A percentile compares a stretch with the other conserved stretches of the same genome.
Conservation (phyloP, 2,888 invertebrate genomes). For the Pterobdella sp. region DNA sequence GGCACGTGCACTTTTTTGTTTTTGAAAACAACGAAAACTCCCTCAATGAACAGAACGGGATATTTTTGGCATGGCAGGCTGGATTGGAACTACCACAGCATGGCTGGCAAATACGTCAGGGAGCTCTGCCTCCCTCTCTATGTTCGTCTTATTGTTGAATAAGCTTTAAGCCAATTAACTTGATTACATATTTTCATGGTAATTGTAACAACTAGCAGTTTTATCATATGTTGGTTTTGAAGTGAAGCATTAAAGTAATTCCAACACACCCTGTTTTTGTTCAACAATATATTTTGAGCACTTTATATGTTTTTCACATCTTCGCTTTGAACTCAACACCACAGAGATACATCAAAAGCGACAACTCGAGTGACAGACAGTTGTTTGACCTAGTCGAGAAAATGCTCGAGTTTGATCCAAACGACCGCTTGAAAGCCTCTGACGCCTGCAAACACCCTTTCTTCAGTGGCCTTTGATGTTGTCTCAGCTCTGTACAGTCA, state of each 20-base stretch:
- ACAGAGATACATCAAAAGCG: constrained; percentile 77
- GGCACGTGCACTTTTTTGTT: too few species aligned
- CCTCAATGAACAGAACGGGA: constrained; percentile 88
- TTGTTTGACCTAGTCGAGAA: constrained; percentile 86
- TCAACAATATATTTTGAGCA: too few species aligned
- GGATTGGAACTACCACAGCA: constrained; percentile 94
- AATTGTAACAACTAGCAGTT: too few species aligned
- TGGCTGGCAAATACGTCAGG: constrained; percentile 90
- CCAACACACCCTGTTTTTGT: too few species aligned
- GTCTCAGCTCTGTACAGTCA: not conserved
- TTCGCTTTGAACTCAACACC: too few species aligned
- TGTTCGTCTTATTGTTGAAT: constrained; percentile 56
- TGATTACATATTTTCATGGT: not conserved
- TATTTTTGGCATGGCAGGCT: constrained; percentile 95
- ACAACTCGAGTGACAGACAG: constrained; percentile 80
- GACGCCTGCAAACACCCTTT: constrained; percentile 87
- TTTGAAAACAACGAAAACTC: too few species aligned
- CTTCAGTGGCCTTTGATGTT: constrained; percentile 59
- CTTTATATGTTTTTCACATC: too few species aligned
- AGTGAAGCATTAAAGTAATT: too few species aligned
- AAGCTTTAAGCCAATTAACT: not conserved
- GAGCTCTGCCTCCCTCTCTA: constrained; percentile 92
- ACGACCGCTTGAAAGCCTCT: constrained; percentile 73
- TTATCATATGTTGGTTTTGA: too few species aligned
- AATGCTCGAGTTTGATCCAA: constrained; percentile 95